phyloP scores from a whole-genome alignment of 2,888 invertebrate genomes.

The Nymphalis polychloros region DNA sequence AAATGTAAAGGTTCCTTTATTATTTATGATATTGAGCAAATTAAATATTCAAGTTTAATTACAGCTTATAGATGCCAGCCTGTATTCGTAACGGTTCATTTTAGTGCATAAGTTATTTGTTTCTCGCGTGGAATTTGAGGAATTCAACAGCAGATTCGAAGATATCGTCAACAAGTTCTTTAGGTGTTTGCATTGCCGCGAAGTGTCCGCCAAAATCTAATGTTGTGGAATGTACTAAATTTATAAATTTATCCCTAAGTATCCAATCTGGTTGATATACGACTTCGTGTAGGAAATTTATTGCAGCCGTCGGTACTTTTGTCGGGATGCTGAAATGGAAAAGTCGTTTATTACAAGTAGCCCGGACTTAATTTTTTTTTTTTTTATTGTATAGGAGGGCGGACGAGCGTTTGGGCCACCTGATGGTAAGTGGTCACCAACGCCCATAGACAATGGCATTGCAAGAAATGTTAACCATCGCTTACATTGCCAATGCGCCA shows the following conservation, averaged over 20 bases:
- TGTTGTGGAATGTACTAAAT: constrained; percentile 86
- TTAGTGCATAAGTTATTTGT: neutral
- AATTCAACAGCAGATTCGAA: neutral
- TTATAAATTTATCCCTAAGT: constrained; percentile 82
- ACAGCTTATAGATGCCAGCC: constrained; percentile 20
- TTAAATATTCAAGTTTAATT: constrained; percentile 7
- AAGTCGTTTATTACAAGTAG: no score
- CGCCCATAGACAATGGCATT: no score
- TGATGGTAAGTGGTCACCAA: no score
- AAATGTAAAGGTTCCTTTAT: neutral
- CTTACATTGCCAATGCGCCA: no score
- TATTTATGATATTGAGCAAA: neutral
- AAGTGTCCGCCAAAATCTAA: constrained; percentile 91
- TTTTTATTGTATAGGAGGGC: no score
- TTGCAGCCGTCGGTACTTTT: constrained; percentile 86
- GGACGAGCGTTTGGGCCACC: no score
- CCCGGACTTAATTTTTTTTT: no score
- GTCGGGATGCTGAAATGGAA: constrained; percentile 83
- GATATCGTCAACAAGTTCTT: constrained; percentile 43
- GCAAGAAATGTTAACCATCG: no score
- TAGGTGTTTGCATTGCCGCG: constrained; percentile 90
- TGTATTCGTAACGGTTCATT: neutral
- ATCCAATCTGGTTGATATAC: constrained; percentile 83
- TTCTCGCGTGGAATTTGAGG: constrained; percentile 42
- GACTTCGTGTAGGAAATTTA: constrained; percentile 88